These are phyloP conservation scores for Percina caprodes DNA, from an alignment of 2,113 vertebrate genomes.

Conservation along the genomic window DNA sequence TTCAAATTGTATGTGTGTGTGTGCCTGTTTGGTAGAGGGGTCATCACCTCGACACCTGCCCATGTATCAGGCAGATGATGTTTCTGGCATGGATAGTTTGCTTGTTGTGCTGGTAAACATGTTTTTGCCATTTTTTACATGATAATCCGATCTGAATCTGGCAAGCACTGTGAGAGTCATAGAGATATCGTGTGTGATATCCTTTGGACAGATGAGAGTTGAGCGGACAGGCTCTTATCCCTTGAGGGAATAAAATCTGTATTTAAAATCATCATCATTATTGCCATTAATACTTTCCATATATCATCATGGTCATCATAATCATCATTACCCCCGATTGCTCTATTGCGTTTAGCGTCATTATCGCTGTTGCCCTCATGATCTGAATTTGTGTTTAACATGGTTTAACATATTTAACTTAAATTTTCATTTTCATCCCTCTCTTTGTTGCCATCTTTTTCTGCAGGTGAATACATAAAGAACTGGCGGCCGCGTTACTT, in stretches of 20 bases:
- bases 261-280: slow-evolving; percentile 53
- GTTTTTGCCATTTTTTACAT: slow-evolving; percentile 78
- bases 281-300: slow-evolving; percentile 40
- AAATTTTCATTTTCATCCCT: not conserved
- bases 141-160: slow-evolving; percentile 78
- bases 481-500: slow-evolving; percentile 99
- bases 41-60: slow-evolving; percentile 78
- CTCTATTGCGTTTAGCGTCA: slow-evolving; percentile 4
- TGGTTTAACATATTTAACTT: not conserved
- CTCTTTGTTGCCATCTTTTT: slow-evolving; percentile 30
- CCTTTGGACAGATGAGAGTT: slow-evolving; percentile 65
- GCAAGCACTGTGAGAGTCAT: slow-evolving; percentile 57
- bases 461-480: slow-evolving; percentile 98
- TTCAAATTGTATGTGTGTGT: not conserved
- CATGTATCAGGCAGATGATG: slow-evolving; percentile 77
- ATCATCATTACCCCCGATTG: slow-evolving; percentile 14
- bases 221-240: slow-evolving; percentile 50
- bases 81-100: slow-evolving; percentile 73
- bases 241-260: slow-evolving; percentile 66
- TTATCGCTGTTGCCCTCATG: not conserved
- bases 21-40: slow-evolving; percentile 45
- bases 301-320: slow-evolving; percentile 26
- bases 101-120: slow-evolving; percentile 80
- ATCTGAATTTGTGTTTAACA: slow-evolving; percentile 3
- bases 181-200: slow-evolving; percentile 48